phyloP scores from a whole-genome alignment of 2,113 vertebrate genomes.

The Ptilorrhoa leucosticta region DNA sequence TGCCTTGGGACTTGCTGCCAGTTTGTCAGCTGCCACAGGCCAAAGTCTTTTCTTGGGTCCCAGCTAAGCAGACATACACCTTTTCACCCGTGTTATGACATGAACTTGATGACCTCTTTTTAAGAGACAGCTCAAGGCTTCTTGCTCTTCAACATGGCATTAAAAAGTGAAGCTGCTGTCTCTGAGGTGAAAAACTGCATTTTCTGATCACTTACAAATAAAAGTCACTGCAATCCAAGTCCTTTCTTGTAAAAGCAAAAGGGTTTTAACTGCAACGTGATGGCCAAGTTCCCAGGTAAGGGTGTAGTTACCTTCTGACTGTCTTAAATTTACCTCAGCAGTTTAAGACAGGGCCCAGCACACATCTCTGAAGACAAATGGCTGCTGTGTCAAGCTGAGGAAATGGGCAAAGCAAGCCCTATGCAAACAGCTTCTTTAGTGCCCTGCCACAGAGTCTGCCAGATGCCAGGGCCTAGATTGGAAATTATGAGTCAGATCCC shows the following conservation, averaged over 20 bases:
- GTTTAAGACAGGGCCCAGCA: background rate
- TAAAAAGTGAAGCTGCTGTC: background rate
- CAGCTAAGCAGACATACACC: background rate
- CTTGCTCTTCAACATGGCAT: background rate
- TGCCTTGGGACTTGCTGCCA: background rate
- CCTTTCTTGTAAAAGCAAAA: background rate
- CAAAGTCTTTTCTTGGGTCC: background rate
- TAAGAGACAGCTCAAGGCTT: background rate
- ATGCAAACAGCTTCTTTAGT: background rate
- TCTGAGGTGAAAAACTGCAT: background rate
- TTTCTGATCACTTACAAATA: background rate
- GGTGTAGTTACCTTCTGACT: conserved; percentile 6
- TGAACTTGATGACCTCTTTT: background rate
- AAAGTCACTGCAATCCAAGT: background rate
- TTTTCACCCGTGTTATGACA: background rate
- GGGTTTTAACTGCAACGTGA: background rate
- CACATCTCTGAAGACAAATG: background rate
- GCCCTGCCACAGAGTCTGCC: background rate
- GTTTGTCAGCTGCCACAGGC: background rate
- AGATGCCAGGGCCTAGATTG: conserved; percentile 18
- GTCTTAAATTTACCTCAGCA: background rate
- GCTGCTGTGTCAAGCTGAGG: background rate
- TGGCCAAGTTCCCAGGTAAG: background rate
- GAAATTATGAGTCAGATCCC: conserved; percentile 23
- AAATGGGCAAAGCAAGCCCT: background rate